Percentiles rank a stretch among this genome's conserved stretches.
phyloP scores from a whole-genome alignment of 2,888 invertebrate species.

The Oscheius sp. region DNA sequence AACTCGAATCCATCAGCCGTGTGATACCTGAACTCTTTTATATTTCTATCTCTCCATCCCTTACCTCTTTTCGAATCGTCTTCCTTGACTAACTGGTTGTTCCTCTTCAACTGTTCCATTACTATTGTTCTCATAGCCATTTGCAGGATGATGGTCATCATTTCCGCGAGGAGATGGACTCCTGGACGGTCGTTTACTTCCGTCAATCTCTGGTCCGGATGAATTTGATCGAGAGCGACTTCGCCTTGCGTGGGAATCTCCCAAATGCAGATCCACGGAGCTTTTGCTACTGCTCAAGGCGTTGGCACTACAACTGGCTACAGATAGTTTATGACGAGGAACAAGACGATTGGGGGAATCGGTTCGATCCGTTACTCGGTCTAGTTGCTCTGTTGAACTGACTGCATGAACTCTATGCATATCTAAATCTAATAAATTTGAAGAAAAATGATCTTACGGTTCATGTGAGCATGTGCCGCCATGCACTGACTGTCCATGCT shows the following conservation, averaged over 20 bases:
- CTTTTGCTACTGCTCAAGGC: constrained; percentile 51
- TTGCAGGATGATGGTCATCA: background rate
- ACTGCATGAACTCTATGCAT: constrained; percentile 53
- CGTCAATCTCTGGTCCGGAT: constrained; percentile 53
- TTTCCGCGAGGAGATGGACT: constrained; percentile 37
- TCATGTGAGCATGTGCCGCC: constrained; percentile 52
- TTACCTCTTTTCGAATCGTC: constrained; percentile 53
- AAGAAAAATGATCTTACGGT: constrained; percentile 40
- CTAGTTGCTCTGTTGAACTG: constrained; percentile 62
- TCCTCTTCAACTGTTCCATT: constrained; percentile 40
- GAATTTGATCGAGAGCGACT: constrained; percentile 52
- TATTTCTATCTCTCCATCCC: background rate
- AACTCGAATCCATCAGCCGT: constrained; percentile 77
- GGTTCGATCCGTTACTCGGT: constrained; percentile 38
- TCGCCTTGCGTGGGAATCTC: constrained; percentile 6
- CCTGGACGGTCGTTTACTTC: constrained; percentile 36
- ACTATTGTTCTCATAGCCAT: constrained; percentile 15
- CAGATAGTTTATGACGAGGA: constrained; percentile 49
- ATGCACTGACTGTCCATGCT: constrained; percentile 68
- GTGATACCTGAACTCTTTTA: constrained; percentile 42
- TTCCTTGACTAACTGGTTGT: constrained; percentile 34
- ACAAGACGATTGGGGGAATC: constrained; percentile 32
- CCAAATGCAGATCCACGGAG: constrained; percentile 54
- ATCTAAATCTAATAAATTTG: constrained; percentile 41
- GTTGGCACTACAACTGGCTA: constrained; percentile 48